Evolutionary conservation across 2,797 vertebrate genomes (phyloP).

Genomic region (Coracias cyanogaster): DNA sequence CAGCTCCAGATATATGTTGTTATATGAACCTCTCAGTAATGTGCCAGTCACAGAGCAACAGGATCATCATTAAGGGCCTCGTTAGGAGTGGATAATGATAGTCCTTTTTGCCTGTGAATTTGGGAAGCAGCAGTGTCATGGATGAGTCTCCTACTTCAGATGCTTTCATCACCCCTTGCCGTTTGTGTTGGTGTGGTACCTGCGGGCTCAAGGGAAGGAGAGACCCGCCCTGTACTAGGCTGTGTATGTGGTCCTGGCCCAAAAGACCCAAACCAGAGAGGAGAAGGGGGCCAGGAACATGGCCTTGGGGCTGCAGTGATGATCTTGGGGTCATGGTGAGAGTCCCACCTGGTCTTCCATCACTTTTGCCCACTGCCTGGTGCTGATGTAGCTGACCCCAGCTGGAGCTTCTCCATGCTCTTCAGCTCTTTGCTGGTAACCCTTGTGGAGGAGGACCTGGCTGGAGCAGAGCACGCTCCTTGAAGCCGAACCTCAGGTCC

Average conservation of each 20-base stretch:
- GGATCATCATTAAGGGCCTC: constrained; percentile 53
- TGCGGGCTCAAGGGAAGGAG: not conserved
- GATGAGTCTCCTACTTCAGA: not conserved
- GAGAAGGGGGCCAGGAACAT: fast-evolving
- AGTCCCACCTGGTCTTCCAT: fast-evolving
- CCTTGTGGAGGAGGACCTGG: not conserved
- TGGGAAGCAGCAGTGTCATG: not conserved
- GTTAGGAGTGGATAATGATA: constrained; percentile 40
- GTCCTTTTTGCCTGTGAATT: not conserved
- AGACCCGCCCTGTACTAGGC: not conserved
- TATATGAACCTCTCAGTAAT: not conserved
- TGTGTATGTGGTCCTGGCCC: not conserved
- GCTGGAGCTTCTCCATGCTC: not conserved
- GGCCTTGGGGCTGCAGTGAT: fast-evolving
- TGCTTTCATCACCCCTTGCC: not conserved
- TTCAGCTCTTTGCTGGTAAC: fast-evolving
- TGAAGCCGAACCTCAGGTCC: not conserved
- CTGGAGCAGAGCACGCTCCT: not conserved
- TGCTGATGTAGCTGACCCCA: not conserved
- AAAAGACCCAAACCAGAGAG: not conserved
- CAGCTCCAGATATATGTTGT: constrained; percentile 14
- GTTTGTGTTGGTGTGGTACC: not conserved
- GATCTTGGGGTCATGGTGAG: fast-evolving
- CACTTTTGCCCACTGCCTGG: not conserved
- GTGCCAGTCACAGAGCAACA: constrained; percentile 4